Evolutionary conservation across 2,797 vertebrate genomes (phyloP).

Genomic region (Coranthus polyacanthus): DNA sequence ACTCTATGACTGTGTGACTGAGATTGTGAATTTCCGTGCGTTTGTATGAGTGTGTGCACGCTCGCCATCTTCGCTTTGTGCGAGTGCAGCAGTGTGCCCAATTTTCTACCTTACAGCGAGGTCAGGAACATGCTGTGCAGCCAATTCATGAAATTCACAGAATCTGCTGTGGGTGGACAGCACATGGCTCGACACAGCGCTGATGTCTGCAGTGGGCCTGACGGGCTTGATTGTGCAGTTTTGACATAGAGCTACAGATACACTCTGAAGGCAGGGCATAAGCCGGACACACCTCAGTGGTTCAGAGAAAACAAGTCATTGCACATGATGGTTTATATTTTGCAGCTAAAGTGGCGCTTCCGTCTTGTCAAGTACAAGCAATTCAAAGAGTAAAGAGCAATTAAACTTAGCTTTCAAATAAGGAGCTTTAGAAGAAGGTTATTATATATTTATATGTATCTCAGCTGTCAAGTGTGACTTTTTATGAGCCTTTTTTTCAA

Average conservation of each 20-base stretch:
- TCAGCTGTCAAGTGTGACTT: too few relatives aligned
- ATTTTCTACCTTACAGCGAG: conserved; percentile 55
- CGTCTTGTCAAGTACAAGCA: conserved; percentile 2
- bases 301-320: conserved; percentile 10
- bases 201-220: conserved; percentile 9
- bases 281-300: neutral
- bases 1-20: conserved; percentile 40
- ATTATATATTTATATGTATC: too few relatives aligned
- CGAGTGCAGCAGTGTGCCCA: conserved; percentile 47
- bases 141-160: conserved; percentile 51
- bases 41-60: conserved; percentile 6
- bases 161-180: conserved; percentile 38
- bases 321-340: neutral
- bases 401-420: too few relatives aligned
- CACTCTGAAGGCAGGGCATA: neutral
- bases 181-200: too few relatives aligned
- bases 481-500: neutral
- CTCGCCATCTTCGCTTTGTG: conserved; percentile 45
- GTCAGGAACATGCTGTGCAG: conserved; percentile 56
- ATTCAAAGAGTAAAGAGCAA: too few relatives aligned
- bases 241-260: conserved; percentile 3
- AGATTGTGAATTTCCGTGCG: conserved; percentile 29
- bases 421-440: too few relatives aligned
- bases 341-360: neutral
- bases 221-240: neutral